These are phyloP conservation scores for Trachemys scripta DNA, from an alignment of 2,113 vertebrate species.

Conservation along the genomic window DNA sequence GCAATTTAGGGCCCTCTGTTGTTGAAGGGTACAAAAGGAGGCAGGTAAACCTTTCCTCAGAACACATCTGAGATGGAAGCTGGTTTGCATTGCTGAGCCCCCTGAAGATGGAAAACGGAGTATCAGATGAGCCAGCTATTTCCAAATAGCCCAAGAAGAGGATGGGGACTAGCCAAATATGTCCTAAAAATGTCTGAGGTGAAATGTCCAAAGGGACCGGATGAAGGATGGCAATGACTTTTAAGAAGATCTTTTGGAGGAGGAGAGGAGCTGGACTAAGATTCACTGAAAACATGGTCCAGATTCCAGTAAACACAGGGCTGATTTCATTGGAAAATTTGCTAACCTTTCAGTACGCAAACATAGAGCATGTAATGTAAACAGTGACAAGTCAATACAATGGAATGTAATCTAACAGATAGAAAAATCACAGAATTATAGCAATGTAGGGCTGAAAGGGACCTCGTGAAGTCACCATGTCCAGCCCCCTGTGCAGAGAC, in stretches of 20 bases:
- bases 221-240: not conserved
- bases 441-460: no score
- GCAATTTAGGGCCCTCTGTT: not conserved
- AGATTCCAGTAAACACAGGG: not conserved
- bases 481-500: not conserved
- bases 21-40: not conserved
- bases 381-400: not conserved
- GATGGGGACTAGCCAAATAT: not conserved
- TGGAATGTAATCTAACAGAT: not conserved
- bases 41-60: accelerated
- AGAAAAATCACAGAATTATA: no score
- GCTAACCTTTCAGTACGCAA: not conserved
- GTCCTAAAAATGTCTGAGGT: no score
- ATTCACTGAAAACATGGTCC: not conserved
- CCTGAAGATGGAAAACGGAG: not conserved
- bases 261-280: not conserved
- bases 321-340: not conserved
- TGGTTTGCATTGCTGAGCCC: not conserved
- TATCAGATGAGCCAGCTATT: not conserved
- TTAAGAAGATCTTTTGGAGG: no score
- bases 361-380: not conserved
- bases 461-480: no score
- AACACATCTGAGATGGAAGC: not conserved
- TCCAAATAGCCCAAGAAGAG: not conserved
- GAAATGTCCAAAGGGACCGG: not conserved